Evolutionary conservation across 2,113 vertebrate genomes (phyloP).

Genomic region (Thamnaconus septentrionalis): DNA sequence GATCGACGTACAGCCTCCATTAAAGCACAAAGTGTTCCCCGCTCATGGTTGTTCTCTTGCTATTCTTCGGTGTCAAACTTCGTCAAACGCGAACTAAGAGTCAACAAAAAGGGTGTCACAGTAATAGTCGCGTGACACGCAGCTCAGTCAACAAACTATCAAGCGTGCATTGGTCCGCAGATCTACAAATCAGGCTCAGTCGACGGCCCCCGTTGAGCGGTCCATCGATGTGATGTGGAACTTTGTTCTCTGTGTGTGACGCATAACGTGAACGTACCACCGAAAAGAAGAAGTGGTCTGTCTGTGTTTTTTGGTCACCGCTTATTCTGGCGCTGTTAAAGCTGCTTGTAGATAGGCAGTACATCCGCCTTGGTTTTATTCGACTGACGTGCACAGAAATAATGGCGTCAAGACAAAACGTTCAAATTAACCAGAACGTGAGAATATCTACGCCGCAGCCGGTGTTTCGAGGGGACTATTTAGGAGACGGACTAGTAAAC

Average conservation of each 20-base stretch:
- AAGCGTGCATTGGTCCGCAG: conserved; percentile 7
- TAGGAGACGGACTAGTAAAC: conserved; percentile 62
- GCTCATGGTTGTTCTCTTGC: neutral
- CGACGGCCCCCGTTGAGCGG: fast-evolving
- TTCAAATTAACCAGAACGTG: fast-evolving
- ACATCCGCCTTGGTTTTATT: no score
- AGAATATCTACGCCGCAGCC: neutral
- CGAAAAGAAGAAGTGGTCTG: conserved; percentile 36
- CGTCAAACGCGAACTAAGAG: conserved; percentile 53
- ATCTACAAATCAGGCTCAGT: conserved; percentile 14
- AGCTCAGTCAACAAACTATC: conserved; percentile 27
- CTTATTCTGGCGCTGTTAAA: neutral
- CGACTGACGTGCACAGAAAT: neutral
- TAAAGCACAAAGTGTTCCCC: neutral
- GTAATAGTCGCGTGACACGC: conserved; percentile 70
- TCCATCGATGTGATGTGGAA: conserved; percentile 29
- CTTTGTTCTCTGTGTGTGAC: neutral
- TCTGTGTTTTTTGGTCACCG: neutral
- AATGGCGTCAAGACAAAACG: neutral
- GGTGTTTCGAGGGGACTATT: conserved; percentile 10
- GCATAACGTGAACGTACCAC: neutral
- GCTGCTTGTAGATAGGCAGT: neutral
- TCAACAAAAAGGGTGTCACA: conserved; percentile 64
- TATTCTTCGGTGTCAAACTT: conserved; percentile 14
- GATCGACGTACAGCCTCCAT: conserved; percentile 21